Conservation (phyloP, 2,113 vertebrate species). For the Hemibagrus wyckioides region DNA sequence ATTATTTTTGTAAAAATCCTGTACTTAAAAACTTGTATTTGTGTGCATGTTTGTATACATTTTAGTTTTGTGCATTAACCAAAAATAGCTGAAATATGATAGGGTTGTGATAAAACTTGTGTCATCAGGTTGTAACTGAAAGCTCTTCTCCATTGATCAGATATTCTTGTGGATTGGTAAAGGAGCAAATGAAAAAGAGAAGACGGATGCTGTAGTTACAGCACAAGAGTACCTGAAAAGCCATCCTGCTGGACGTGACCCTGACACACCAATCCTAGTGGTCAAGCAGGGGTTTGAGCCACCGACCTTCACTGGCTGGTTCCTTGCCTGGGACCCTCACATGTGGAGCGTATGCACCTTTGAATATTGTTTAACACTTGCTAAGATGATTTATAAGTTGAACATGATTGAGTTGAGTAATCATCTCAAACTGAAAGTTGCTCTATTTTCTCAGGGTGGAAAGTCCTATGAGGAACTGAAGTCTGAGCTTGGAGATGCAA, state of each 20-base stretch:
- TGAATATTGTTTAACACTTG: neutral
- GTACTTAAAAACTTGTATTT: neutral
- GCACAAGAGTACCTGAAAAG: constrained; percentile 80
- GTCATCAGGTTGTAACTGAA: neutral
- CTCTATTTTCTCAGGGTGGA: constrained; percentile 64
- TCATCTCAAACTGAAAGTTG: neutral
- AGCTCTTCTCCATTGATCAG: constrained; percentile 58
- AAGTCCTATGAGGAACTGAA: constrained; percentile 79
- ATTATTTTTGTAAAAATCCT: neutral
- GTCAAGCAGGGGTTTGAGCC: constrained; percentile 86
- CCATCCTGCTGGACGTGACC: constrained; percentile 76
- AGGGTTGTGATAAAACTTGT: neutral
- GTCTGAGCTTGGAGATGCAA: constrained; percentile 70
- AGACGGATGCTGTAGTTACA: constrained; percentile 66
- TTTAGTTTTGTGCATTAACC: neutral
- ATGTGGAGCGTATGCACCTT: constrained; percentile 76
- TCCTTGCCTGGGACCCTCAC: constrained; percentile 83
- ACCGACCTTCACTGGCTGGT: constrained; percentile 87
- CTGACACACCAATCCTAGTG: constrained; percentile 76
- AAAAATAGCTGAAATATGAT: neutral
- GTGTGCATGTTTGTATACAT: neutral
- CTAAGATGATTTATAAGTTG: neutral
- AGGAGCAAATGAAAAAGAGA: constrained; percentile 72
- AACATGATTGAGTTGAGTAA: neutral
- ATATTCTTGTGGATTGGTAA: constrained; percentile 85